phyloP scores from a whole-genome alignment of 2,113 vertebrate species.

The Sapayoa aenigma region DNA sequence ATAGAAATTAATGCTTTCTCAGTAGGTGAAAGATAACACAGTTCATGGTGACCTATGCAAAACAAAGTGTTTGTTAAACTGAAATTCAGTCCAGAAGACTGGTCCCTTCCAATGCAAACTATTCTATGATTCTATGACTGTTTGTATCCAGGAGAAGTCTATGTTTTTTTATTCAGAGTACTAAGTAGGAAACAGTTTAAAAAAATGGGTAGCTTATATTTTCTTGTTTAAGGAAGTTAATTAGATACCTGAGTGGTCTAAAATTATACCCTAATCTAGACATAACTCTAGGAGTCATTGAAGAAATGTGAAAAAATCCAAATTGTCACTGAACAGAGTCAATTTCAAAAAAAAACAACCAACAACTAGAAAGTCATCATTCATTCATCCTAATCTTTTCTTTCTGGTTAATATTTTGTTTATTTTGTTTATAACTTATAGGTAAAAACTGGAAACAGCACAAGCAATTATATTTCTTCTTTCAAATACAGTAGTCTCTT shows the following conservation, averaged over 20 bases:
- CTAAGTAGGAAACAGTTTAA: not conserved
- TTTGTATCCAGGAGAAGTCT: not conserved
- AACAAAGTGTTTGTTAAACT: not conserved
- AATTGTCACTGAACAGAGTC: not conserved
- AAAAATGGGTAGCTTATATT: not conserved
- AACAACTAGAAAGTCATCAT: not conserved
- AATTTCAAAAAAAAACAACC: not conserved
- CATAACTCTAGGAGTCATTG: not conserved
- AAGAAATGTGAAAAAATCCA: not conserved
- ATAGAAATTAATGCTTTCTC: not conserved
- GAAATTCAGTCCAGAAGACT: not conserved
- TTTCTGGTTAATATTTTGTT: not conserved
- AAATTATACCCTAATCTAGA: not conserved
- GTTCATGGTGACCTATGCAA: not conserved
- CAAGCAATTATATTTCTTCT: not conserved
- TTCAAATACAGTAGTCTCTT: too few species aligned
- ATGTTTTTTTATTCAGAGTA: not conserved
- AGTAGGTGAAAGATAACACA: not conserved
- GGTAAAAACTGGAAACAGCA: not conserved
- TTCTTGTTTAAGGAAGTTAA: not conserved
- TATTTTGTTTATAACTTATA: not conserved
- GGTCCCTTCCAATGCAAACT: not conserved
- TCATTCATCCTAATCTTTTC: not conserved
- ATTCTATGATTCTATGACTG: too few species aligned
- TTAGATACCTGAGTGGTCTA: not conserved